These are phyloP conservation scores for Bubo blakistoni DNA, from an alignment of 2,113 vertebrate genomes.

Conservation along the genomic window DNA sequence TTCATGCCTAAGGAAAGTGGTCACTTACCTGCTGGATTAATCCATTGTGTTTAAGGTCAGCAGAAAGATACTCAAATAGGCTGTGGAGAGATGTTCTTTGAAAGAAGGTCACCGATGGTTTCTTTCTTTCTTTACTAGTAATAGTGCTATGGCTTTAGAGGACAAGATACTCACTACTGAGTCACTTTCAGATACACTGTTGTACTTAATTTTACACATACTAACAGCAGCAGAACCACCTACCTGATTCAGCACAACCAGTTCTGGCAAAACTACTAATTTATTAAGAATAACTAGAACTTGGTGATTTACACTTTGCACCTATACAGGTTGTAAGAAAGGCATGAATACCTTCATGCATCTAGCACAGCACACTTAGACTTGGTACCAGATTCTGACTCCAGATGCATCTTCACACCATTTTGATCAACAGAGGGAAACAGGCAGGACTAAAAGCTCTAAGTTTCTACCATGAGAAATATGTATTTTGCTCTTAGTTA, in stretches of 20 bases:
- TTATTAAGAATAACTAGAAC: background rate
- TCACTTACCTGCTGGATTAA: background rate
- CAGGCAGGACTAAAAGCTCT: background rate
- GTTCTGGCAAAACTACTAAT: background rate
- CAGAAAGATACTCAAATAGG: background rate
- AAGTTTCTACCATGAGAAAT: background rate
- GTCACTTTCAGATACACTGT: background rate
- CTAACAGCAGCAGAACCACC: background rate
- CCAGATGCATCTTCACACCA: background rate
- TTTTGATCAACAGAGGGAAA: background rate
- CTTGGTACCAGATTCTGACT: background rate
- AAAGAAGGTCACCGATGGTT: background rate
- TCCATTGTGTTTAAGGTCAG: background rate
- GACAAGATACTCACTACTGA: background rate
- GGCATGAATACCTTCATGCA: background rate
- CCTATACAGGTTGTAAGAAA: background rate
- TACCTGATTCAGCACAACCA: background rate
- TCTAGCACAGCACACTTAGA: background rate
- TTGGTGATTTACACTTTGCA: background rate
- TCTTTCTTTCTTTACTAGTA: background rate
- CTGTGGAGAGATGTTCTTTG: background rate
- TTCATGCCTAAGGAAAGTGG: background rate
- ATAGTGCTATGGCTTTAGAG: background rate
- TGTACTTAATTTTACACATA: background rate
- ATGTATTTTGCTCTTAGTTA: background rate